Base-by-base conservation (phyloP, 2,888 invertebrate genomes). In the Linyphia triangularis region DNA sequence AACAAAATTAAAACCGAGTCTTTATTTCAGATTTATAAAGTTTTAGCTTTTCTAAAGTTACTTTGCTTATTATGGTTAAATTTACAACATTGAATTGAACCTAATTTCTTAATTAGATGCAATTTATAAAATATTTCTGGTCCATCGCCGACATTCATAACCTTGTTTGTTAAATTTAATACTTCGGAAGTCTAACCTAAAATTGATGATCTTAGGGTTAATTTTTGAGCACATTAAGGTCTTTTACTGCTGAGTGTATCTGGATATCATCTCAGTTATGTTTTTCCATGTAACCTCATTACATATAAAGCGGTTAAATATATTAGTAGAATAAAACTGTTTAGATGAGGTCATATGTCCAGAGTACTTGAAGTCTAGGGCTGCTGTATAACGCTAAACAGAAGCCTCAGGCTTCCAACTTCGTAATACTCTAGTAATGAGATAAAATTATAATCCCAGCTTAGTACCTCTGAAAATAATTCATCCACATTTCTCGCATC, bases 201-300 rank as follows among this genome's bases (percentile, higher is more conserved):
- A 85, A 85, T 78, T 59, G 85, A 79, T 85, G 70, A 78, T 72
- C 57, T 63, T 72, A 70, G 40, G 78, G 63, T 78, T 85, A 78
- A 78, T 85, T 78, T 85, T 85, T 85, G 85, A 83, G 40, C 63
- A 63, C 51, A 83, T 73, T 83, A 72, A 63, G 83, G 75, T 57
- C 77, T 65, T 65, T 75, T 77, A 77, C 59, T 67, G 75, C 57
- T 84, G 69, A 33, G 59, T 37, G 37, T 65, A 67, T 84, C 84
- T 84, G 77, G 75, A 26, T 67, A 77, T 28, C 59, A 82, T 82
- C 67, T 37, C 67, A 33, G 30, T 67, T 69, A 51, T 65, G 67
- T 84, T 84, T 84, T 84, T 84, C 75, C 57, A 77, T 59, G 77
- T 57, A 59, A 26, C 67, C 37, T 77, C 67, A 84, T 67, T 77